phyloP scores from a whole-genome alignment of 2,797 vertebrate genomes.

The Molossus molossus region DNA sequence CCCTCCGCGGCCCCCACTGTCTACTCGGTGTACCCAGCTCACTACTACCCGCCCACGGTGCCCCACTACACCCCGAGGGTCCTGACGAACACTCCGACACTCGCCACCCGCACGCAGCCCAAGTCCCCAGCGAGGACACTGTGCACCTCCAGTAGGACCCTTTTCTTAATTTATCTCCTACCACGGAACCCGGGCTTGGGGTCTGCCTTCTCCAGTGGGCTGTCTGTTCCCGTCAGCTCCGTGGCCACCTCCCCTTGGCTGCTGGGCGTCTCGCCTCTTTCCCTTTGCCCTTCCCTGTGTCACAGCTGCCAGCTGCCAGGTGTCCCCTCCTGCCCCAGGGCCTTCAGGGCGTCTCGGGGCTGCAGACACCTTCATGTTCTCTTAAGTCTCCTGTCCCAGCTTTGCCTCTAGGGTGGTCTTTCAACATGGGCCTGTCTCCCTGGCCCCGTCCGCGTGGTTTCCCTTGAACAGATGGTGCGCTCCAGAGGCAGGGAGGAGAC shows the following conservation, averaged over 20 bases:
- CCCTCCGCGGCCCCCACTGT: slow-evolving; percentile 58
- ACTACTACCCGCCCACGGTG: slow-evolving; percentile 66
- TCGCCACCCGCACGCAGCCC: neutral
- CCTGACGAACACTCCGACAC: slow-evolving; percentile 73
- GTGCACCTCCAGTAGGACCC: slow-evolving; percentile 86
- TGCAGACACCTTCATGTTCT: neutral
- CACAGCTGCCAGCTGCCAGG: neutral
- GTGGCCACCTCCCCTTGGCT: rapidly evolving
- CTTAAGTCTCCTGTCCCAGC: neutral
- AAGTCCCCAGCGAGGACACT: neutral
- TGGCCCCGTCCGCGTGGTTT: neutral
- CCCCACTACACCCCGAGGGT: slow-evolving; percentile 87
- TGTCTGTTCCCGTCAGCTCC: neutral
- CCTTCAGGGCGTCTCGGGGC: no score
- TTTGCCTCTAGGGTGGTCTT: neutral
- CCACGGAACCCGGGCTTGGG: rapidly evolving
- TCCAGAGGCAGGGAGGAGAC: neutral
- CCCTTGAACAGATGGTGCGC: neutral
- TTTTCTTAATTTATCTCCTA: neutral
- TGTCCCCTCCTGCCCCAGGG: neutral
- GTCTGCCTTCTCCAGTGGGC: neutral
- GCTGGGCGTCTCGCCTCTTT: rapidly evolving
- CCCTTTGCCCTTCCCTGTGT: neutral
- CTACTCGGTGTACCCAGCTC: slow-evolving; percentile 36
- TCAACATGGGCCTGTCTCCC: neutral